Base-by-base conservation (phyloP, 1,140 invertebrate genomes). In the Temnothorax curvispinosus region DNA sequence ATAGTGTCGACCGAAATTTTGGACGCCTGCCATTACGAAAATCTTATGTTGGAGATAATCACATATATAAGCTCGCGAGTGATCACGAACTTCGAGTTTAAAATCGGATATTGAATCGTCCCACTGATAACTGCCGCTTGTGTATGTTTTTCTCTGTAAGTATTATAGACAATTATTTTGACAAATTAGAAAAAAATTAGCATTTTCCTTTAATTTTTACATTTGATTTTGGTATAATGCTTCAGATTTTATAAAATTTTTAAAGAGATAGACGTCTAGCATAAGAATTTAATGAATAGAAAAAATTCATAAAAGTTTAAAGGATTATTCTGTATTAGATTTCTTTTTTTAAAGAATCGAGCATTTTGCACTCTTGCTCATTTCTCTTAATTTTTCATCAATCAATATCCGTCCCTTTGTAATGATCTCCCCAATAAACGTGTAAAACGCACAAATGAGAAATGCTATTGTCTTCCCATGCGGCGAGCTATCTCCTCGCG, bases 1-100 rank as follows among this genome's bases (percentile, higher is more conserved):
- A 82, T 71, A 81, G 77, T 54, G 47, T 8, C 52, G 38, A 72
- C 80, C 52, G 54, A 74, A 74, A 50, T 82, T 82, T 82, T 82
- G 69, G 69, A 47, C 11, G 67, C 3, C 54, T 47, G 69, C 69
- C 80, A 74, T 82, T 35, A 41, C 38, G 78, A 56, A 74, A 82
- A 82, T 58, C 67, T 60, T 60, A 35, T 38, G 35, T 21, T 41
- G 21, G 38, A 35, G 67, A 50, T 27, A 47, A 82, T 74, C 15
- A 18, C 27, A 13, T n/a, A 13, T n/a, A 21, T 21, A 44, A 32
- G 72, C 6, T 58, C 38, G 1, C n/a, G 6, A 80, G 9, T 6
- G 27, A 47, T 69, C 1, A 13, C 56, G 1, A 82, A 6, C 5
- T 13, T 15, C 6, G 3, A 56, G 21, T 11, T 6, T 72, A 41